Percentiles rank a stretch among this genome's conserved stretches.
Evolutionary conservation across 2,888 invertebrate genomes (phyloP).

Genomic region (Prosapia bicincta): DNA sequence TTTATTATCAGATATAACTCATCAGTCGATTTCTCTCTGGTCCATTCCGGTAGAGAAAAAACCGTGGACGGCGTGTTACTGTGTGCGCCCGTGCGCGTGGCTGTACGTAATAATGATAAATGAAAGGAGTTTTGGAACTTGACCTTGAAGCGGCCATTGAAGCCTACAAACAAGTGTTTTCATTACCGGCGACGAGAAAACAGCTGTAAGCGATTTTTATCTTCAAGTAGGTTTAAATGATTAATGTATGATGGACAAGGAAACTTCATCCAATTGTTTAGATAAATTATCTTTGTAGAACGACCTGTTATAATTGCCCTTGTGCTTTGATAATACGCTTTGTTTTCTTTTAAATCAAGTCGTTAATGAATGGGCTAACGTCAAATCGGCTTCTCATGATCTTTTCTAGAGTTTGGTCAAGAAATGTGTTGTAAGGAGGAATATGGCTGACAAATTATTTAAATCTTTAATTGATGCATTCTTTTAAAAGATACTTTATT

Average conservation of each 20-base stretch:
- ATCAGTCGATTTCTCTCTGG: not conserved
- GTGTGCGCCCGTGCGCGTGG: not conserved
- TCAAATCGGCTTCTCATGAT: too few species aligned
- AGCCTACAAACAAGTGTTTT: not conserved
- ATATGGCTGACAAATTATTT: too few species aligned
- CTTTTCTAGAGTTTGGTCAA: too few species aligned
- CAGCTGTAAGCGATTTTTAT: not conserved
- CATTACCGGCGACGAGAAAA: not conserved
- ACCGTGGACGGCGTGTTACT: not conserved
- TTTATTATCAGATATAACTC: not conserved
- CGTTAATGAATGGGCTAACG: too few species aligned
- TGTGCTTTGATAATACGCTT: too few species aligned
- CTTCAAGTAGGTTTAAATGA: not conserved
- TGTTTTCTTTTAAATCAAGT: too few species aligned
- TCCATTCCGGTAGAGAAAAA: not conserved
- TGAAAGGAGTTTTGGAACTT: not conserved
- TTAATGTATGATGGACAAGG: not conserved
- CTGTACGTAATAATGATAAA: not conserved
- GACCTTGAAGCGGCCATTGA: not conserved
- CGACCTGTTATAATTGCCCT: too few species aligned
- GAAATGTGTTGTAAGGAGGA: too few species aligned
- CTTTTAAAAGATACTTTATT: too few species aligned
- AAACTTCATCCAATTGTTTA: too few species aligned
- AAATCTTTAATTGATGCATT: too few species aligned
- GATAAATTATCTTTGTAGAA: too few species aligned